These are phyloP conservation scores for Cephalotes varians DNA, from an alignment of 2,888 invertebrate species.

Conservation along the genomic window DNA sequence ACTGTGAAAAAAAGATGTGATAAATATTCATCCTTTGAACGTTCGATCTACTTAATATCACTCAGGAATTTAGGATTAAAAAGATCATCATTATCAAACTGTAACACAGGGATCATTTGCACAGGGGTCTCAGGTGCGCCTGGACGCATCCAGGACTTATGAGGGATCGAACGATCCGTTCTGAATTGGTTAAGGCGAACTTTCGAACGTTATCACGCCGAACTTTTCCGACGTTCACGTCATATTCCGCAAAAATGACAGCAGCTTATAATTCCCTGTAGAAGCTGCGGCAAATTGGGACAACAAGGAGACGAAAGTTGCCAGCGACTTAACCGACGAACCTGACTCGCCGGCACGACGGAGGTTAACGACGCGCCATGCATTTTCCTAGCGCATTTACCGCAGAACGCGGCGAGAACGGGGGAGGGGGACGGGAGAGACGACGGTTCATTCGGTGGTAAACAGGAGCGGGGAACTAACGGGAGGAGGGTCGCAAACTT, in stretches of 20 bases:
- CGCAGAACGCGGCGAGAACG: conserved; percentile 7
- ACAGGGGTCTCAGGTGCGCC: background rate
- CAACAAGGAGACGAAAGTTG: conserved; percentile 50
- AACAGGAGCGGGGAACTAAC: conserved; percentile 1
- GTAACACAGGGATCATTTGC: background rate
- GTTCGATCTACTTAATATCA: background rate
- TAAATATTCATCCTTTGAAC: background rate
- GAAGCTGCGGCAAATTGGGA: conserved; percentile 37
- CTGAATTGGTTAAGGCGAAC: background rate
- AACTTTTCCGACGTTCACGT: conserved; percentile 6
- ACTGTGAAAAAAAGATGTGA: background rate
- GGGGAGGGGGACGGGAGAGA: background rate
- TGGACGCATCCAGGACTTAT: background rate
- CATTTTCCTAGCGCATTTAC: conserved; percentile 56
- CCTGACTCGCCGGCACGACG: conserved; percentile 53
- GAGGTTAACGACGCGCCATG: conserved; percentile 63
- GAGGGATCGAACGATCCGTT: background rate
- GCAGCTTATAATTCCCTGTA: conserved; percentile 41
- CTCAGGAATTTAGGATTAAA: conserved; percentile 17
- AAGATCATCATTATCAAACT: conserved; percentile 13
- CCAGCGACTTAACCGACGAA: conserved; percentile 61
- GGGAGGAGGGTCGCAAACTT: conserved; percentile 58
- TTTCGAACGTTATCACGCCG: conserved; percentile 17
- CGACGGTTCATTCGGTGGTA: conserved; percentile 21
- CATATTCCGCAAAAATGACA: conserved; percentile 33